These are phyloP conservation scores for Eupithecia inturbata DNA, from an alignment of 2,888 invertebrate species.

Conservation along the genomic window DNA sequence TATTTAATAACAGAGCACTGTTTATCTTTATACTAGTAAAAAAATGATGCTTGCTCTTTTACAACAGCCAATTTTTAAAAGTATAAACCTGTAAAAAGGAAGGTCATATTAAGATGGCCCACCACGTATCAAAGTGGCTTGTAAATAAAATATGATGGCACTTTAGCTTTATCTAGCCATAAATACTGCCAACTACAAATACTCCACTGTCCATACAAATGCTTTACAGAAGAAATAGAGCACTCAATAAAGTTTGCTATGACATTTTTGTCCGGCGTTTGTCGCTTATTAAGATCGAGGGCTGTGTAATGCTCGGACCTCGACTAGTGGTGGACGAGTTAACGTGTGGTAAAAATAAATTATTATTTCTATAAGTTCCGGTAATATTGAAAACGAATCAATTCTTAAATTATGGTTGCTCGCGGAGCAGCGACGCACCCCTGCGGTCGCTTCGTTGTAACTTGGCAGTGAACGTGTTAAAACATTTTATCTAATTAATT, in stretches of 20 bases:
- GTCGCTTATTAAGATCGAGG: neutral
- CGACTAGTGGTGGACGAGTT: neutral
- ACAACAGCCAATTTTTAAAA: too few species aligned
- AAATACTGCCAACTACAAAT: neutral
- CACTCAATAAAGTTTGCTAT: neutral
- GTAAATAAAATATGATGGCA: too few species aligned
- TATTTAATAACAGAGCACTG: too few species aligned
- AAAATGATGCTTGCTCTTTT: too few species aligned
- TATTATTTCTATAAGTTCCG: neutral
- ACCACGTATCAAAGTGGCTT: neutral
- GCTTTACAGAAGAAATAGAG: neutral
- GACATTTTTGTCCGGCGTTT: conserved; percentile 1
- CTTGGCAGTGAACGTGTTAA: neutral
- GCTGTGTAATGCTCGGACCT: neutral
- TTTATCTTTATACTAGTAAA: too few species aligned
- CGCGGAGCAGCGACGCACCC: too few species aligned
- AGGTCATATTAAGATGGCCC: too few species aligned
- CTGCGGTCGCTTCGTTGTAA: too few species aligned
- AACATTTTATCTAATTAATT: neutral
- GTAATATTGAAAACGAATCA: neutral
- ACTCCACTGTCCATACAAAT: neutral
- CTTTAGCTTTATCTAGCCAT: neutral
- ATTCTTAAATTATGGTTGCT: neutral
- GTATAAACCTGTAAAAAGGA: too few species aligned
- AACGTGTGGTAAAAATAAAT: neutral